Evolutionary conservation across 2,797 vertebrate species (phyloP), one percentile per base, ranked within the genome.

Genomic region (Acridotheres tristis): DNA sequence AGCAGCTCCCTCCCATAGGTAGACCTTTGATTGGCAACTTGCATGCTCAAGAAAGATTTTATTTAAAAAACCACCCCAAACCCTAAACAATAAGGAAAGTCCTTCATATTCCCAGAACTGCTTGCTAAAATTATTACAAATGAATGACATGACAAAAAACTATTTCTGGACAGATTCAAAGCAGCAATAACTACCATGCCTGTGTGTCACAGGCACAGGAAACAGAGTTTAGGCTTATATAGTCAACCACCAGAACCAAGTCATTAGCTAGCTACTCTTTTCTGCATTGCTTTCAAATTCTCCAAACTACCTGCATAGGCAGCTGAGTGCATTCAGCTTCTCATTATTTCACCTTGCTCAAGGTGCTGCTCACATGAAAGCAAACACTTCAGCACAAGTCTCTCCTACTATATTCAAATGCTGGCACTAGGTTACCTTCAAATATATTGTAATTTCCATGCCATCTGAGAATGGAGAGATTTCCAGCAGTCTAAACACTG

Each of bases 1-100:
- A 82, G 25, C 20, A 86, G 51, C 55, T 21, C 61, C 9, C 40
- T 82, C n/a, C 13, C 36, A 63, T 0, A 62, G 13, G 25, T 0
- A 54, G 5, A 54, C 13, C 8, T 58, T 12, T 54, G 22, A 69
- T 0, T 50, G 16, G 13, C 42, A 77, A 71, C 5, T 32, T 59
- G 30, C 11, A 65, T 12, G 13, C 12, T 47, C 38, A 61, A 36
- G 16, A 57, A 57, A 40, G 13, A 47, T 26, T 87, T 86, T 34
- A n/a, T n/a, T 19, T 8, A 8, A 25, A 36, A 11, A 17, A 51
- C 16, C 16, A 53, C 0, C 0, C 1, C 23, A 43, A 77, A 57
- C 3, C 5, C 21, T 32, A 50, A 75, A 10, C 48, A 74, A 19
- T 29, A 47, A 87, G 17, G 29, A 76, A 69, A 86, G 6, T 3